phyloP scores from a whole-genome alignment of 53 echinoderm and acorn worm genomes.

The Arbacia lixula region DNA sequence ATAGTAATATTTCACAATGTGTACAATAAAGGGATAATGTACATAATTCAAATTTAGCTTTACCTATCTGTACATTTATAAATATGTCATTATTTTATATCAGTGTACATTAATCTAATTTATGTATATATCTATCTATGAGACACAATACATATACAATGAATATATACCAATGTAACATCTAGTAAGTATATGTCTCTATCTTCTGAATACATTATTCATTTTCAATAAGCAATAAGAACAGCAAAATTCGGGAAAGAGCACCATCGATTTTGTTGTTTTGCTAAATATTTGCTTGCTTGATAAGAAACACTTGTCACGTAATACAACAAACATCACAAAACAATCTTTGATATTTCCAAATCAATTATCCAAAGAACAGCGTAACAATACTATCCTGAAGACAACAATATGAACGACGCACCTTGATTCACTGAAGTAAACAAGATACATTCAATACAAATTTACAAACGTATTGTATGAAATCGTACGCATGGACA shows the following conservation, averaged over 20 bases:
- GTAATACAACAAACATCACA: background rate
- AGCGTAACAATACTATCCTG: no score
- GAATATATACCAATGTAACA: constrained; percentile 16
- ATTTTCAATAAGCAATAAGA: background rate
- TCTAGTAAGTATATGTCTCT: background rate
- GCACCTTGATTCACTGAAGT: no score
- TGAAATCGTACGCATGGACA: no score
- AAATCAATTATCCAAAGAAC: no score
- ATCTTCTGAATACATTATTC: background rate
- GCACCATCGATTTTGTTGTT: constrained; percentile 27
- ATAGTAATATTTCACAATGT: constrained; percentile 37
- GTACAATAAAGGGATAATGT: constrained; percentile 20
- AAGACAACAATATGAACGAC: no score
- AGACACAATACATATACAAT: constrained; percentile 3
- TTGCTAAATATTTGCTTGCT: constrained; percentile 27
- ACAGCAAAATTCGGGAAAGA: constrained; percentile 45
- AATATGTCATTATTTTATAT: background rate
- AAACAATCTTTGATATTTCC: no score
- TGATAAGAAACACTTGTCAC: background rate
- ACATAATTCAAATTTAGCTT: background rate
- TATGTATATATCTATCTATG: constrained; percentile 13
- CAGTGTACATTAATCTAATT: background rate
- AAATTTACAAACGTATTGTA: no score
- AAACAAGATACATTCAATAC: no score
- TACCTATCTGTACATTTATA: constrained; percentile 22